Conservation (phyloP, 2,888 invertebrate genomes). For the Chymomyza amoena region DNA sequence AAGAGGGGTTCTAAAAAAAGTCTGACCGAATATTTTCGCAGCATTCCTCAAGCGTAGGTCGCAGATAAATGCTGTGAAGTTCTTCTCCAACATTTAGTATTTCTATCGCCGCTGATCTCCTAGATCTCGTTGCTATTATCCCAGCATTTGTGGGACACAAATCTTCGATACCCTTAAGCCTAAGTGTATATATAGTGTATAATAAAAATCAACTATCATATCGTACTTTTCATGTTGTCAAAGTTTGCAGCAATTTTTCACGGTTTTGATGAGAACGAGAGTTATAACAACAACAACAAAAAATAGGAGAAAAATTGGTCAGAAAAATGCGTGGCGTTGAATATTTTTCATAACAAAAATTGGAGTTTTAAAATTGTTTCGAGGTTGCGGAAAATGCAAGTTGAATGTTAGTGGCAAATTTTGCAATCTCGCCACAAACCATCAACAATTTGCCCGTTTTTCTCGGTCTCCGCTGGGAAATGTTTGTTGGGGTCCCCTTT, state of each 20-base stretch:
- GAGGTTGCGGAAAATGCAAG: background rate
- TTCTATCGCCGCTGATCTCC: too few relatives aligned
- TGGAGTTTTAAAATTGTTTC: background rate
- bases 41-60: too few relatives aligned
- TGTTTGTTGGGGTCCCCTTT: background rate
- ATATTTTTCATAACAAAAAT: constrained; percentile 29
- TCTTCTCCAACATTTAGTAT: too few relatives aligned
- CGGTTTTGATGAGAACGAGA: constrained; percentile 45
- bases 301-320: background rate
- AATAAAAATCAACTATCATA: constrained; percentile 44
- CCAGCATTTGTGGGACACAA: too few relatives aligned
- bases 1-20: too few relatives aligned
- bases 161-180: too few relatives aligned
- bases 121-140: too few relatives aligned
- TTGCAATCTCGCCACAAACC: background rate
- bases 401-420: background rate
- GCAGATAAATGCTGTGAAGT: too few relatives aligned
- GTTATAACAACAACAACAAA: constrained; percentile 14
- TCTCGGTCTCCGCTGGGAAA: background rate
- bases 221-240: constrained; percentile 61
- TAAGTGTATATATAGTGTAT: too few relatives aligned
- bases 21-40: too few relatives aligned
- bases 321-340: constrained; percentile 49
- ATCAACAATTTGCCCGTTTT: background rate
- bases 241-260: constrained; percentile 69